Conservation (phyloP, 1,140 invertebrate genomes). For the Drosophila parabipectinata region DNA sequence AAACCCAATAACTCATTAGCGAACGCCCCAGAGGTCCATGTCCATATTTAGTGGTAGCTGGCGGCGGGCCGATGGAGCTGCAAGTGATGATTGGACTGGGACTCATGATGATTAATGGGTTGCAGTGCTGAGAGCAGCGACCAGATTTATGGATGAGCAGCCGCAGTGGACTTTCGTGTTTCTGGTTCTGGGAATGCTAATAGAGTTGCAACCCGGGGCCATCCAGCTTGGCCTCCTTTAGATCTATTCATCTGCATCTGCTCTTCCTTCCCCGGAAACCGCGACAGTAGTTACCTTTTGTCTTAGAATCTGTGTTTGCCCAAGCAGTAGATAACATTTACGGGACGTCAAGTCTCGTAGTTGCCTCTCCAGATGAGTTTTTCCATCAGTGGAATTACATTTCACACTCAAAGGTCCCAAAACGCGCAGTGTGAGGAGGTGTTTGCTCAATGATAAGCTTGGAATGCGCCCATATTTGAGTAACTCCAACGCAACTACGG, state of each 20-base stretch:
- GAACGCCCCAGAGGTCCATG: constrained; percentile 57
- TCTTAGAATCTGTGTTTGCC: constrained; percentile 50
- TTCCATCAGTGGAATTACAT: constrained; percentile 55
- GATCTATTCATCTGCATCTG: constrained; percentile 8
- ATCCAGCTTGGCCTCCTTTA: constrained; percentile 34
- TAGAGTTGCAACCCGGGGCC: constrained; percentile 67
- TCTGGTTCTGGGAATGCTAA: constrained; percentile 74
- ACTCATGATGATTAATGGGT: constrained; percentile 78
- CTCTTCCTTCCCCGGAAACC: constrained; percentile 38
- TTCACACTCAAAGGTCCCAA: constrained; percentile 12
- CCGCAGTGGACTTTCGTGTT: constrained; percentile 20
- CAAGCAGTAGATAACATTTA: constrained; percentile 61
- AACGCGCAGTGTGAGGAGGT: constrained; percentile 21
- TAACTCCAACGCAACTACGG: constrained; percentile 37
- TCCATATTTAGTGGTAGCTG: constrained; percentile 48
- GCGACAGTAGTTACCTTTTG: constrained; percentile 62
- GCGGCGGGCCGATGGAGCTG: constrained; percentile 46
- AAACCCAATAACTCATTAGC: constrained; percentile 77
- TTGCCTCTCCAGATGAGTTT: constrained; percentile 40
- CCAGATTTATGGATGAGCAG: constrained; percentile 72
- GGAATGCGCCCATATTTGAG: constrained; percentile 40
- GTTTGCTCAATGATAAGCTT: constrained; percentile 62
- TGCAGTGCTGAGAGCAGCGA: constrained; percentile 43
- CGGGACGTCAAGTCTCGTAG: constrained; percentile 21
- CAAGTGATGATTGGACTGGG: constrained; percentile 76